A percentile compares a stretch with the other conserved stretches of the same genome.
These are phyloP conservation scores for Lordiphosa mommai DNA, from an alignment of 1,140 invertebrate species.

Conservation along the genomic window DNA sequence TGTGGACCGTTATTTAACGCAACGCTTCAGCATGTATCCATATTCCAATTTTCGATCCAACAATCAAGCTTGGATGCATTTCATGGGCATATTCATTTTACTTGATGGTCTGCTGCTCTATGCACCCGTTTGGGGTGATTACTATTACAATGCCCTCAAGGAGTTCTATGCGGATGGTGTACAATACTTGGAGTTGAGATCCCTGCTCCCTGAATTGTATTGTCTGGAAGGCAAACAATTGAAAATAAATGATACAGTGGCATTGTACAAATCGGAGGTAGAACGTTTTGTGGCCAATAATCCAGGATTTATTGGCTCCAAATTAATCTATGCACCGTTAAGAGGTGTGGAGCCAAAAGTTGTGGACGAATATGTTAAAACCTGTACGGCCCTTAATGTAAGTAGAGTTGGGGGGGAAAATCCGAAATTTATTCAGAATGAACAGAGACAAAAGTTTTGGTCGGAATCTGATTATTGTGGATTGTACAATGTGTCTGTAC, in stretches of 20 bases:
- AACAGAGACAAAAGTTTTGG: no score
- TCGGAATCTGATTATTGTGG: no score
- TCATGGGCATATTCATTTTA: slow-evolving; percentile 83
- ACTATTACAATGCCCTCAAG: slow-evolving; percentile 85
- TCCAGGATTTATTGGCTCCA: slow-evolving; percentile 85
- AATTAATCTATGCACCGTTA: slow-evolving; percentile 85
- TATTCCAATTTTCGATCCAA: slow-evolving; percentile 81
- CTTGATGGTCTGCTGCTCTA: slow-evolving; percentile 84
- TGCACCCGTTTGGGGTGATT: slow-evolving; percentile 85
- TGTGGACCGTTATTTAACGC: slow-evolving; percentile 22
- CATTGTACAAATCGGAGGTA: slow-evolving; percentile 82
- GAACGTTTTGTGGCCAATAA: slow-evolving; percentile 82
- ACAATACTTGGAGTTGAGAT: slow-evolving; percentile 87
- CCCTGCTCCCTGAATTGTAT: slow-evolving; percentile 82
- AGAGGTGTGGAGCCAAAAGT: slow-evolving; percentile 75
- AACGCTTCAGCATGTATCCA: slow-evolving; percentile 56
- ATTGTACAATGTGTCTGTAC: no score
- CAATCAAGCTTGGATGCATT: slow-evolving; percentile 85
- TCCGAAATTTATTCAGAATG: no score
- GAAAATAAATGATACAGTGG: slow-evolving; percentile 80
- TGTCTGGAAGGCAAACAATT: slow-evolving; percentile 83
- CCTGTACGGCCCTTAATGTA: slow-evolving; percentile 38
- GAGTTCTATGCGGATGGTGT: slow-evolving; percentile 89
- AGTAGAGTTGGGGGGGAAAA: no score
- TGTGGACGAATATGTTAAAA: slow-evolving; percentile 80